A percentile compares a stretch with the other conserved stretches of the same genome.
phyloP scores from a whole-genome alignment of 2,113 vertebrate species.

The Cichladusa arquata region DNA sequence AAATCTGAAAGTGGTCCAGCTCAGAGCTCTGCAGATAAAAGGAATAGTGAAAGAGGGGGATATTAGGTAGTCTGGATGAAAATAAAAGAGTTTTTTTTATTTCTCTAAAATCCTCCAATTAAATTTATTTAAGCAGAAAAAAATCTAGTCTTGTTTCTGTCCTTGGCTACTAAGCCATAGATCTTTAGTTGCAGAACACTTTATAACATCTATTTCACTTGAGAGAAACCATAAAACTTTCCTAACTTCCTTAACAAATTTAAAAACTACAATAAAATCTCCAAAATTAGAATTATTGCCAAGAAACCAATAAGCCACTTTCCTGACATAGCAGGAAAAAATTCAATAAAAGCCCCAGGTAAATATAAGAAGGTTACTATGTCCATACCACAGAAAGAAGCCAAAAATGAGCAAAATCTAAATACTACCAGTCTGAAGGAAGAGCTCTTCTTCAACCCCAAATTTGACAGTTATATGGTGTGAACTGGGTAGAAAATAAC shows the following conservation, averaged over 20 bases:
- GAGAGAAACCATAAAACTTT: constrained; percentile 15
- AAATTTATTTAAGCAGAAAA: neutral
- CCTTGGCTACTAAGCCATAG: neutral
- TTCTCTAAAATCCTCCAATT: neutral
- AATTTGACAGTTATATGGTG: neutral
- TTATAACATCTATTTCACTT: neutral
- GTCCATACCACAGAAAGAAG: neutral
- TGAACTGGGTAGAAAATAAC: neutral
- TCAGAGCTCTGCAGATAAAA: neutral
- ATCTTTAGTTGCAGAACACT: neutral
- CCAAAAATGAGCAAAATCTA: neutral
- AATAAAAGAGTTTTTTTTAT: neutral
- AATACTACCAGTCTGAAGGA: neutral
- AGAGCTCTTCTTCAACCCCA: neutral
- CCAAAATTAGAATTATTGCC: neutral
- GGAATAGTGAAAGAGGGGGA: neutral
- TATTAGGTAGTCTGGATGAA: neutral
- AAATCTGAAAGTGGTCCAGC: neutral
- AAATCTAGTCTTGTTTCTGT: neutral
- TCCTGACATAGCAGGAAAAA: neutral
- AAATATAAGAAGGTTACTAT: neutral
- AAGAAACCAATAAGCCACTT: neutral
- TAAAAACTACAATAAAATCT: neutral
- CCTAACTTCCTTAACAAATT: neutral
- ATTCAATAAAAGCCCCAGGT: neutral